These are phyloP conservation scores for Cylindroiulus punctatus DNA, from an alignment of 2,888 invertebrate species.

Conservation along the genomic window DNA sequence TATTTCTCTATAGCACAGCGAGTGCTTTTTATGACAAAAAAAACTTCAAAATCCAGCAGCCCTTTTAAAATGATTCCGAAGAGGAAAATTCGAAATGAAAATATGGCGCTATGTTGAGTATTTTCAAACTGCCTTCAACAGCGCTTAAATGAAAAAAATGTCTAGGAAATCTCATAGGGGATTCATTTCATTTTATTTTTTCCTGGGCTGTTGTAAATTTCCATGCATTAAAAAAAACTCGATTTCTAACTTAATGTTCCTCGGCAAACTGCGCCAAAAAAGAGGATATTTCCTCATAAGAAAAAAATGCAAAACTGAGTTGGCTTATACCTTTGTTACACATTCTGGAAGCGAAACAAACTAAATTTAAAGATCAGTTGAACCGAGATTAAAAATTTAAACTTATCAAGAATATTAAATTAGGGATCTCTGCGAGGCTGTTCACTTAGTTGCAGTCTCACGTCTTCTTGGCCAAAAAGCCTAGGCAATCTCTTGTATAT, in stretches of 20 bases:
- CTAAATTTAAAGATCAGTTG: constrained; percentile 17
- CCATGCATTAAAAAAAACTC: not conserved
- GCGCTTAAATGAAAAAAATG: not conserved
- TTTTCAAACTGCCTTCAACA: not conserved
- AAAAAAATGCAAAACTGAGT: not conserved
- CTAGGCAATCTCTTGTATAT: not conserved
- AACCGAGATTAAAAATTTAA: constrained; percentile 2
- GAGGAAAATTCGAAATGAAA: not conserved
- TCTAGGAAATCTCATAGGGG: constrained; percentile 10
- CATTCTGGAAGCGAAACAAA: not conserved
- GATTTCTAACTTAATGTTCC: constrained; percentile 19
- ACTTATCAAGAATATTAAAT: not conserved
- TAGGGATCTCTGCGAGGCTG: not conserved
- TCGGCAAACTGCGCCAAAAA: not conserved
- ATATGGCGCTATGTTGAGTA: constrained; percentile 9
- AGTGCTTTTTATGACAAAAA: constrained; percentile 35
- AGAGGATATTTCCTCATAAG: not conserved
- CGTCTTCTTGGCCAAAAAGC: not conserved
- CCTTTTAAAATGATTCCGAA: not conserved
- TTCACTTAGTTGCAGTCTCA: constrained; percentile 11
- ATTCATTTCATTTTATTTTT: constrained; percentile 36
- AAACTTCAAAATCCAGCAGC: constrained; percentile 21
- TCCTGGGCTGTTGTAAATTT: not conserved
- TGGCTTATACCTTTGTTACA: not conserved
- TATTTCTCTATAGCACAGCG: not conserved